Base-by-base conservation (phyloP, 2,888 invertebrate species). In the Philereme vetulata region DNA sequence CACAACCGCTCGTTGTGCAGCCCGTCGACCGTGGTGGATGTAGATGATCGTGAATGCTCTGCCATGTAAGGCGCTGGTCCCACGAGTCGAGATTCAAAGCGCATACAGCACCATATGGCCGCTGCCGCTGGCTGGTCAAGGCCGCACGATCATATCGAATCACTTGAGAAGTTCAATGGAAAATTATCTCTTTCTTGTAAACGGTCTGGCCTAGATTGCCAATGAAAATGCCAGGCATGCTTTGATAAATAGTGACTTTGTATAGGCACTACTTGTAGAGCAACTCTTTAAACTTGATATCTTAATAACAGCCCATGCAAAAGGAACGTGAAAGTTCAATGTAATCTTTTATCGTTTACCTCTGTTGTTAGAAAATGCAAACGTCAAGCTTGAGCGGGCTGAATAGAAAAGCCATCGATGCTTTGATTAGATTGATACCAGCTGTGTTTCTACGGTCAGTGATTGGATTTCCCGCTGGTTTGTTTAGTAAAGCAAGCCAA, bases 81-180 rank as follows among this genome's bases (percentile, higher is more conserved):
- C 70, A 73, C 75, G 71, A 76, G 76, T 72, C 72, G 69, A 77
- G 76, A 77, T 70, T 74, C 76, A 76, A 80, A 76, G 75, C 71
- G 68, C 71, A 74, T 65, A n/a, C 56, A 69, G 66, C 71, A 71
- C 84, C 85, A 86, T 85, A 86, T 85, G 85, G 81, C 74, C 67
- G 57, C 21, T 21, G 21, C 21, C 21, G 21, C 21, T 3, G 38
- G 7, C 75, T 72, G 83, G 86, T 87, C 88, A 87, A 86, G 88
- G 88, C 75, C 80, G 73, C 62, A 64, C 69, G 72, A 67, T 70
- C 70, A 71, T 74, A 75, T 75, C 73, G 67, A 66, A 66, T 69
- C 74, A 72, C 74, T 75, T 62, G 72, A 77, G 71, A 74, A 75
- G 74, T 78, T 78, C 76, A 79, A 77, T 78, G 80, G 67, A 76